Conservation (phyloP, 1,140 invertebrate genomes). For the Gonioctena quinquepunctata region DNA sequence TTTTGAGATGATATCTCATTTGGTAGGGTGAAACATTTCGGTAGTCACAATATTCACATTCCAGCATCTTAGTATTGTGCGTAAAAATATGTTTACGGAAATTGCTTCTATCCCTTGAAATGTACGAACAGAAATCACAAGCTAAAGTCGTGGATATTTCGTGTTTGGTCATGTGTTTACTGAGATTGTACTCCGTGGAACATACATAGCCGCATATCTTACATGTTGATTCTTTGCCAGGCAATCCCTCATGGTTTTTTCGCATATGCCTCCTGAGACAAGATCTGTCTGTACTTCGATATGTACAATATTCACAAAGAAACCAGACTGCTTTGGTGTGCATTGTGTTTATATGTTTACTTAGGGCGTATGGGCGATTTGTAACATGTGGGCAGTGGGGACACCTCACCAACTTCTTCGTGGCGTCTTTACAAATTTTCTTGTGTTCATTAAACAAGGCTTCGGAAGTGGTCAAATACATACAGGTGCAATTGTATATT, state of each 20-base stretch:
- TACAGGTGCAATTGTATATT: slow-evolving; percentile 14
- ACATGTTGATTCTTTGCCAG: slow-evolving; percentile 18
- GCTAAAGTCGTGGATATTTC: neutral
- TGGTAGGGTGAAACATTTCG: slow-evolving; percentile 39
- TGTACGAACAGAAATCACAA: slow-evolving; percentile 30
- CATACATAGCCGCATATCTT: slow-evolving; percentile 2
- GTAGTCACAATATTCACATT: slow-evolving; percentile 34
- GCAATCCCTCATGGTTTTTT: neutral
- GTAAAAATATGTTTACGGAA: slow-evolving; percentile 38
- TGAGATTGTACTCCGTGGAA: slow-evolving; percentile 7
- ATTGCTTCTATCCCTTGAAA: slow-evolving; percentile 38
- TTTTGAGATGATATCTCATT: slow-evolving; percentile 34
- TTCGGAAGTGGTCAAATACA: slow-evolving; percentile 8
- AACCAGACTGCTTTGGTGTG: slow-evolving; percentile 23
- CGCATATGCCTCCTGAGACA: slow-evolving; percentile 16
- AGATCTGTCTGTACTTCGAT: slow-evolving; percentile 15
- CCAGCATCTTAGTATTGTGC: slow-evolving; percentile 31
- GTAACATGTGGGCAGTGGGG: slow-evolving; percentile 24
- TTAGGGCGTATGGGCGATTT: slow-evolving; percentile 17
- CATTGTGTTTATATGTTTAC: slow-evolving; percentile 26
- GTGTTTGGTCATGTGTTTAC: slow-evolving; percentile 17
- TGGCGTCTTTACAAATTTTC: neutral
- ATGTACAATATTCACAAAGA: slow-evolving; percentile 15
- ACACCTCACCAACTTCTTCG: slow-evolving; percentile 6
- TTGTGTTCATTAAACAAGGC: slow-evolving; percentile 3